These are phyloP conservation scores for Urocolius indicus DNA, from an alignment of 2,113 vertebrate genomes.

Conservation along the genomic window DNA sequence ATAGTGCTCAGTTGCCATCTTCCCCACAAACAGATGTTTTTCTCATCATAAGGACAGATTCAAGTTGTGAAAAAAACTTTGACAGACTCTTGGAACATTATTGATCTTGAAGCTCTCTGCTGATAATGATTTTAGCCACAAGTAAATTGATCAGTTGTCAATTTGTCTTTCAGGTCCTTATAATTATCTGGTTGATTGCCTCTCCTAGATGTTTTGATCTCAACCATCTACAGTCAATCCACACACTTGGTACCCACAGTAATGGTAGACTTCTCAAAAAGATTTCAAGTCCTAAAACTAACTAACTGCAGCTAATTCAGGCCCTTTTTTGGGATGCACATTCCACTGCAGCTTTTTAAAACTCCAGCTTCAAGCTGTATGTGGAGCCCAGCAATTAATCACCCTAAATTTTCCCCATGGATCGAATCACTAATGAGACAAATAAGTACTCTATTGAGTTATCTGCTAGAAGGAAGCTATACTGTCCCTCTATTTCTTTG, in stretches of 20 bases:
- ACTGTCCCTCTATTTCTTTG: background rate
- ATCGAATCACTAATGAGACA: accelerated
- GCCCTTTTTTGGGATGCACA: background rate
- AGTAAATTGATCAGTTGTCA: background rate
- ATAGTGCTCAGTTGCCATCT: background rate
- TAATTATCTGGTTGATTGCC: background rate
- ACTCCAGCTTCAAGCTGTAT: background rate
- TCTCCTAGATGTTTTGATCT: background rate
- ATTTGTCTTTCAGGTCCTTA: background rate
- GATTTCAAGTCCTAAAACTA: background rate
- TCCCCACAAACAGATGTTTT: background rate
- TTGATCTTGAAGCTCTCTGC: background rate
- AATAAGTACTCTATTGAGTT: background rate
- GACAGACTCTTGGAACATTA: background rate
- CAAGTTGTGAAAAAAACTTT: background rate
- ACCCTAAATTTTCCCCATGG: background rate
- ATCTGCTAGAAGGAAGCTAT: background rate
- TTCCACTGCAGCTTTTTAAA: background rate
- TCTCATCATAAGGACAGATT: background rate
- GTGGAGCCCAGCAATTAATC: background rate
- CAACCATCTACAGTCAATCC: background rate
- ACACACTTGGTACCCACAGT: background rate
- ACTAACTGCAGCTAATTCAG: background rate
- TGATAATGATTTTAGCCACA: background rate
- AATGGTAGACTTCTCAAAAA: background rate